Conservation (phyloP, 2,888 invertebrate genomes). For the Lithophane semibrunnea region DNA sequence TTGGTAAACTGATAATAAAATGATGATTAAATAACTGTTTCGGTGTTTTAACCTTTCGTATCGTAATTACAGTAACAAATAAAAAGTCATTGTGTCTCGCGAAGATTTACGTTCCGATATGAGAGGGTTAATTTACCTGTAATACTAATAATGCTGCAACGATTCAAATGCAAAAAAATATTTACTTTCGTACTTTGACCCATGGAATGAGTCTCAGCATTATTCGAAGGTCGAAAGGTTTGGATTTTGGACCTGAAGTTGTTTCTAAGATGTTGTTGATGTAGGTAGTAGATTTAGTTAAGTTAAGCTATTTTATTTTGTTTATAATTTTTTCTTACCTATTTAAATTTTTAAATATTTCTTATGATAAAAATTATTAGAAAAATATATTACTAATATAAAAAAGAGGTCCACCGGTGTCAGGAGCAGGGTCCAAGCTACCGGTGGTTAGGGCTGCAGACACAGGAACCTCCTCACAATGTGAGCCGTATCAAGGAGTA, state of each 20-base stretch:
- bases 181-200: constrained; percentile 8
- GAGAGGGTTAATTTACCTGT: background rate
- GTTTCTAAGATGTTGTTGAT: too few species aligned
- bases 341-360: too few species aligned
- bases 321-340: background rate
- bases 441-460: too few species aligned
- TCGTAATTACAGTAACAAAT: too few species aligned
- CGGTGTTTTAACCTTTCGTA: background rate
- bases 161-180: background rate
- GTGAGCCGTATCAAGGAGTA: too few species aligned
- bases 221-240: constrained; percentile 18
- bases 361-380: too few species aligned
- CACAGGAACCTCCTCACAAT: too few species aligned
- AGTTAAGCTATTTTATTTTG: background rate
- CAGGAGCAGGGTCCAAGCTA: too few species aligned
- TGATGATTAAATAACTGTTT: background rate
- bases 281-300: background rate
- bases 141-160: background rate
- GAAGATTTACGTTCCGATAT: too few species aligned
- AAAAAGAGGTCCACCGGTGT: too few species aligned
- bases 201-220: background rate
- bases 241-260: background rate
- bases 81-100: too few species aligned
- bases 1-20: background rate
- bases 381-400: too few species aligned